phyloP scores from a whole-genome alignment of 2,113 vertebrate genomes.

The Amazona guildingii region DNA sequence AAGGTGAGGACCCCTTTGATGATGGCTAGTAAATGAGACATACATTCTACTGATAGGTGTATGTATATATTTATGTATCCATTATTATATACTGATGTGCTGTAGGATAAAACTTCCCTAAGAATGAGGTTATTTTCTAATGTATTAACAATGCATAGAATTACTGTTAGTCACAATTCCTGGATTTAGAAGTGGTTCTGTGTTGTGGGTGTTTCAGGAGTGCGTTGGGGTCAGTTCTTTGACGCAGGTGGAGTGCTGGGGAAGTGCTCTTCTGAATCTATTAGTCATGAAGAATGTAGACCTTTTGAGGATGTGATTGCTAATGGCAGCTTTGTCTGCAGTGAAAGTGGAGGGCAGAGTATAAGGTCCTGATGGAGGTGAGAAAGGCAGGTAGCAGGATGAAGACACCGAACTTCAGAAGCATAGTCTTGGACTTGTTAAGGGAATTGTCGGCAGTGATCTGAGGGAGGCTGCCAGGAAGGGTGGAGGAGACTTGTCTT shows the following conservation, averaged over 20 bases:
- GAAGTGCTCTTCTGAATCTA: not conserved
- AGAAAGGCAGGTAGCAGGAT: not conserved
- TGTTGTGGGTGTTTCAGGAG: not conserved
- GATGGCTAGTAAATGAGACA: not conserved
- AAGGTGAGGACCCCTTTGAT: not conserved
- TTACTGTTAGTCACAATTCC: constrained; percentile 1
- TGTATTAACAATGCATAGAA: not conserved
- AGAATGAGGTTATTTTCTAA: not conserved
- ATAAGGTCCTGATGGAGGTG: accelerated
- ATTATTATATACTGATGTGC: not conserved
- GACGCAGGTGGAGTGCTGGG: not conserved
- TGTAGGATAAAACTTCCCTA: not conserved
- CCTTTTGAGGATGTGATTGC: not conserved
- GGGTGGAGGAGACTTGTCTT: not conserved
- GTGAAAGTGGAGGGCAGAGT: not conserved
- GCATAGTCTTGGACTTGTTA: not conserved
- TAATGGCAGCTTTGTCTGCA: not conserved
- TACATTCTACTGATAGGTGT: not conserved
- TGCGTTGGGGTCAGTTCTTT: not conserved
- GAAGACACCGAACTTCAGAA: not conserved
- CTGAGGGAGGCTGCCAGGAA: not conserved
- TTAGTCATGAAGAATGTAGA: not conserved
- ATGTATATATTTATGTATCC: not conserved
- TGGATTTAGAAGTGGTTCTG: not conserved
- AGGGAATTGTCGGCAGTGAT: not conserved